Evolutionary conservation across 1,140 invertebrate genomes (phyloP), one percentile per base, ranked within the genome.

Genomic region (Geopemphigus sp.): DNA sequence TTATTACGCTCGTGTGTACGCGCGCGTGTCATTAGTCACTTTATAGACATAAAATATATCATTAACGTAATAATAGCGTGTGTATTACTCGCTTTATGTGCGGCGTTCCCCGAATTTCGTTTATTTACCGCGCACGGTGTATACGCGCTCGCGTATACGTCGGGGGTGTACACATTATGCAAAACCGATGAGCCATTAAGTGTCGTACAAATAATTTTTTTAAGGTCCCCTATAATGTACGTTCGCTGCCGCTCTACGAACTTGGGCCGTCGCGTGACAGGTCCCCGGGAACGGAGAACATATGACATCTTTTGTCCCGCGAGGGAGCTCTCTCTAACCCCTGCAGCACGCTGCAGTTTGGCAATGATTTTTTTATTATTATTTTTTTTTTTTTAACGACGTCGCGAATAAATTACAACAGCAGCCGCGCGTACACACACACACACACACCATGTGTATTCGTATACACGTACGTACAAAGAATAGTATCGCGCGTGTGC

Each of bases 121-220:
- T 39, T 39, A 39, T 39, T 39, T 39, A 39, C 32, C 32, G 32
- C 32, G 32, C 8, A 39, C 32, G 32, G 32, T 39, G 32, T 39
- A 8, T 39, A 8, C 8, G 32, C 8, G 32, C 8, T 3, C 8
- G 32, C 8, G 32, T 53, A 17, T 68, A 68, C n/a, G 22, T 68
- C n/a, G 32, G 53, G 54, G 54, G 64, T n/a, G 66, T 22, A 39
- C 47, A 39, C 22, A 78, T 78, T 78, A 78, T 78, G 74, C 57
- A 78, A 78, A 78, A 78, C 74, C 74, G 74, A 78, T 78, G 74
- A 78, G 74, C 74, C 74, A 78, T 78, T 78, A 78, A 78, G 74
- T 78, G 74, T 63, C 47, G 74, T 61, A 78, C 74, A 78, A 78
- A 78, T 78, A 63, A 78, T 63, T 78, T 29, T 78, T 53, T 78